Evolutionary conservation across 2,888 invertebrate species (phyloP).

Genomic region (Pyralis farinalis): DNA sequence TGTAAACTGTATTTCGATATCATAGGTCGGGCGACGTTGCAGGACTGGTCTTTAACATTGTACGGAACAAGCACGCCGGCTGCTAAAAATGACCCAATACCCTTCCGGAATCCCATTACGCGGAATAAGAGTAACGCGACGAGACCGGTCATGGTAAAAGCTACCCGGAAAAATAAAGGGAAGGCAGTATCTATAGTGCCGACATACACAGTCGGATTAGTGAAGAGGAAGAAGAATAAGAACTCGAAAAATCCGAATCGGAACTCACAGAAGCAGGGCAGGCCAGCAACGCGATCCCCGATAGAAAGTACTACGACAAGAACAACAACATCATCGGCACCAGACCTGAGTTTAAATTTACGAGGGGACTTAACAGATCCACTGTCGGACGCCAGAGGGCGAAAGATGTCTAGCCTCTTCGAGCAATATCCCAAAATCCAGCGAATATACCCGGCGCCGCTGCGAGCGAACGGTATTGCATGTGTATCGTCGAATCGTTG

Average conservation of each 20-base stretch:
- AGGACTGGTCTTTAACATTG: constrained; percentile 96
- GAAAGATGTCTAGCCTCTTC: constrained; percentile 85
- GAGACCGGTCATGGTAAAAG: constrained; percentile 63
- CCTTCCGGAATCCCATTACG: constrained; percentile 68
- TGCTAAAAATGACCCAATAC: constrained; percentile 83
- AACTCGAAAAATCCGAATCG: constrained; percentile 77
- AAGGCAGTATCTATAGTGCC: constrained; percentile 60
- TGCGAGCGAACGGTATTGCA: constrained; percentile 73
- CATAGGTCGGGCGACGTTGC: constrained; percentile 92
- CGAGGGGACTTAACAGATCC: constrained; percentile 63
- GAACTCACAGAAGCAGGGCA: constrained; percentile 75
- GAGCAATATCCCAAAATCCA: constrained; percentile 89
- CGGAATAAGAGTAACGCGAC: constrained; percentile 66
- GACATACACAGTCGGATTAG: constrained; percentile 67
- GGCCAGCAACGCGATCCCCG: constrained; percentile 77
- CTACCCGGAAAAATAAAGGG: constrained; percentile 64
- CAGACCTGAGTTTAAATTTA: constrained; percentile 67
- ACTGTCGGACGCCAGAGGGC: constrained; percentile 62
- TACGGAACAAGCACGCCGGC: constrained; percentile 90
- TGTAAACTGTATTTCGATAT: constrained; percentile 35
- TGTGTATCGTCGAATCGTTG: constrained; percentile 52
- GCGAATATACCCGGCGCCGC: constrained; percentile 87
- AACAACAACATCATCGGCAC: constrained; percentile 39
- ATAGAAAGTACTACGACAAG: constrained; percentile 74
- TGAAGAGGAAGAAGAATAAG: constrained; percentile 78